Percentiles rank a stretch among this genome's conserved stretches.
These are phyloP conservation scores for Merops nubicus DNA, from an alignment of 2,113 vertebrate genomes.

Conservation along the genomic window DNA sequence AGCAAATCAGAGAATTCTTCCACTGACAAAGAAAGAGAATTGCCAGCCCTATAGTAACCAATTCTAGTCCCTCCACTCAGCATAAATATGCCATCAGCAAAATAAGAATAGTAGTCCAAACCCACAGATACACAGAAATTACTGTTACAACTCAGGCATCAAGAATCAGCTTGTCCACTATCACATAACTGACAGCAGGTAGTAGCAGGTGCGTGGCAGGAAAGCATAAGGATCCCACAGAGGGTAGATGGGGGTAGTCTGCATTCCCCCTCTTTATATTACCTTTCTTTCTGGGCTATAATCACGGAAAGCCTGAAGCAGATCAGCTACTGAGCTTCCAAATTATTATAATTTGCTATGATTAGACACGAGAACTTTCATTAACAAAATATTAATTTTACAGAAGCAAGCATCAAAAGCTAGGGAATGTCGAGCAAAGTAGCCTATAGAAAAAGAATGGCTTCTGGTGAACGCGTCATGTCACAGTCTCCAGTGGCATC, in stretches of 20 bases:
- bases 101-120: not conserved
- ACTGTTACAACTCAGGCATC: not conserved
- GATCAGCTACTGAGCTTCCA: not conserved
- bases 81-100: not conserved
- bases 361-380: not conserved
- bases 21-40: not conserved
- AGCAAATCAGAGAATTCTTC: not conserved
- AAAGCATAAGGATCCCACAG: not conserved
- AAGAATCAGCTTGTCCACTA: not conserved
- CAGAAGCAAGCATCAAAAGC: not conserved
- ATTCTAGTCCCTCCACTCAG: not conserved
- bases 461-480: not conserved
- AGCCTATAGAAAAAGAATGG: not conserved
- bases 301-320: not conserved
- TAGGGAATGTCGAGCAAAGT: not conserved
- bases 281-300: not conserved
- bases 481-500: not conserved
- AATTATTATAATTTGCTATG: not conserved
- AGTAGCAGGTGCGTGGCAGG: not conserved
- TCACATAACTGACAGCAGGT: not conserved
- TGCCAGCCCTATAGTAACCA: not conserved
- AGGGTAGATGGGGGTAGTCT: not conserved
- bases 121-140: not conserved
- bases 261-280: not conserved
- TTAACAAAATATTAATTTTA: not conserved